Conservation (phyloP, 2,113 vertebrate species). For the Talpa occidentalis region DNA sequence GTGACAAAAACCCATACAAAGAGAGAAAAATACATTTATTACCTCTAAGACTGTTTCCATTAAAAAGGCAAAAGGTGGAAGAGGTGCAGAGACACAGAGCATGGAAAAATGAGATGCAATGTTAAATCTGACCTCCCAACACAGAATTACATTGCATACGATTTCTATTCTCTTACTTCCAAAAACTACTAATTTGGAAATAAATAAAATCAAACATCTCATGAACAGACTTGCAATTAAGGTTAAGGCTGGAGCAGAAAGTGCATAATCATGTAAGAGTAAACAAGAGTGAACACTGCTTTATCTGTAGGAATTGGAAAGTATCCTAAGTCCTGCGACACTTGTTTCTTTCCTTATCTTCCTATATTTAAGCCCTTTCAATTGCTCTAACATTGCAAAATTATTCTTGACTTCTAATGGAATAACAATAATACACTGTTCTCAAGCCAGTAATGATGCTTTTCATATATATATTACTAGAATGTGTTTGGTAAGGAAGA, state of each 20-base stretch:
- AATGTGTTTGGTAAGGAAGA: not conserved
- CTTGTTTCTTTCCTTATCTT: slow-evolving; percentile 8
- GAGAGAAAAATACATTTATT: slow-evolving; percentile 45
- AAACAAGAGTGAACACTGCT: not conserved
- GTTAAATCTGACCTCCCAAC: not conserved
- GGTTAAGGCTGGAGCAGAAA: not conserved
- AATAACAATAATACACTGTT: not conserved
- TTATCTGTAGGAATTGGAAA: not conserved
- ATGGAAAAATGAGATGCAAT: not conserved
- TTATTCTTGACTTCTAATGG: not conserved
- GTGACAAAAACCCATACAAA: slow-evolving; percentile 22
- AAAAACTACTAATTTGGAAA: not conserved
- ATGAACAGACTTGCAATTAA: not conserved
- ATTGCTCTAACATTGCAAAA: not conserved
- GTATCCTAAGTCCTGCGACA: not conserved
- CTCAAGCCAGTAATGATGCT: not conserved
- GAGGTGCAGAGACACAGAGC: not conserved
- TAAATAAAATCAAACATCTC: not conserved
- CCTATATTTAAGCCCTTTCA: not conserved
- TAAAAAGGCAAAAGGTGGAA: not conserved
- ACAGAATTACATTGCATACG: not conserved
- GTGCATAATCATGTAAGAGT: not conserved
- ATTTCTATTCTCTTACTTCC: not conserved
- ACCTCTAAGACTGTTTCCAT: not conserved
- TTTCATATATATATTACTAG: not conserved